Evolutionary conservation across 2,888 invertebrate genomes (phyloP).

Genomic region (Drosophila nr. fundita): DNA sequence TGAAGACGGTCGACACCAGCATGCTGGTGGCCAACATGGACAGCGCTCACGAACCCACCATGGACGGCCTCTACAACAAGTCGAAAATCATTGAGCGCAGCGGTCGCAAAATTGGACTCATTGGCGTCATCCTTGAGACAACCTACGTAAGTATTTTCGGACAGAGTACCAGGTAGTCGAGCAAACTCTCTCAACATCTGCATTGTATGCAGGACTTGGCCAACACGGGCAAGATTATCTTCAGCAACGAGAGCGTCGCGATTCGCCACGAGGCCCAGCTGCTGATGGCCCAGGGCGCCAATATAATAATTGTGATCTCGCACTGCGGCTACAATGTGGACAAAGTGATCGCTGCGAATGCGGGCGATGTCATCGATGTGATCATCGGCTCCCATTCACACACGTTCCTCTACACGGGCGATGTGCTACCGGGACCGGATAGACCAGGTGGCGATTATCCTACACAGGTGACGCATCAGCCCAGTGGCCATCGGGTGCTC

Average conservation of each 20-base stretch:
- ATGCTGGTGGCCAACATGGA: constrained; percentile 92
- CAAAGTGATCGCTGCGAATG: constrained; percentile 88
- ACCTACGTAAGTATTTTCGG: constrained; percentile 83
- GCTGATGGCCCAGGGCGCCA: constrained; percentile 87
- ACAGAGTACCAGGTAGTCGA: neutral
- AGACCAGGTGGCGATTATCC: constrained; percentile 89
- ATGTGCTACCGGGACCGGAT: constrained; percentile 87
- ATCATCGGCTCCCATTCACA: constrained; percentile 95
- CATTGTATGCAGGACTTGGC: constrained; percentile 87
- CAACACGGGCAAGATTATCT: constrained; percentile 88
- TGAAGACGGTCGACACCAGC: constrained; percentile 87
- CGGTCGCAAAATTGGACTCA: constrained; percentile 90
- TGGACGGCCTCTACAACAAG: constrained; percentile 88
- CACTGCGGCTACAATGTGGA: constrained; percentile 92
- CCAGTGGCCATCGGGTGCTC: constrained; percentile 84
- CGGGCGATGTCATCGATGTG: constrained; percentile 90
- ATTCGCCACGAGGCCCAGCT: constrained; percentile 89
- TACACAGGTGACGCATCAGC: constrained; percentile 87
- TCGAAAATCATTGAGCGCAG: constrained; percentile 88
- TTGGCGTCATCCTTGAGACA: constrained; percentile 90
- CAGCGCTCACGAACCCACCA: constrained; percentile 88
- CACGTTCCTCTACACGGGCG: constrained; percentile 89
- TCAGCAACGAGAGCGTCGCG: constrained; percentile 89
- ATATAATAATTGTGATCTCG: constrained; percentile 93
- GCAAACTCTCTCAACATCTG: neutral